phyloP scores from a whole-genome alignment of 64 coral and sea anemone genomes.

The Hydrozoanthus tunicans region DNA sequence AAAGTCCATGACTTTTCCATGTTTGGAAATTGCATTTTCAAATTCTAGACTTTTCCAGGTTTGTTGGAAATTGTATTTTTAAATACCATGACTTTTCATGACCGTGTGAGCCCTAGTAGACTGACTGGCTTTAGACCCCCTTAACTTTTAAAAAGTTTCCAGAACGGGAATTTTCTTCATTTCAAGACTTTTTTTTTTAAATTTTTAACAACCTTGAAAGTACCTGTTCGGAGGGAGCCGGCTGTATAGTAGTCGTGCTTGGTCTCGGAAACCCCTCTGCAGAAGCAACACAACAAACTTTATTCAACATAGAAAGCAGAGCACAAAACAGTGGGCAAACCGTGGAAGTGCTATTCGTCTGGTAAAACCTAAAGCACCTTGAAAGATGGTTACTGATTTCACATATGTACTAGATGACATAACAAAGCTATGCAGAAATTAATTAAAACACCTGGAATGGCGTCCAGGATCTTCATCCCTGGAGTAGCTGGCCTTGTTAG shows the following conservation, averaged over 20 bases:
- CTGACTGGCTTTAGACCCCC: too few relatives aligned
- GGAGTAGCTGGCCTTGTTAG: slow-evolving; percentile 89
- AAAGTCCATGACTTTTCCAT: too few relatives aligned
- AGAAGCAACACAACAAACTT: background rate
- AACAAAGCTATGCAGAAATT: background rate
- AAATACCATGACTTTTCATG: too few relatives aligned
- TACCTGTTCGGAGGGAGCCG: slow-evolving; percentile 23
- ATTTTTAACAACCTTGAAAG: background rate
- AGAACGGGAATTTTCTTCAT: too few relatives aligned
- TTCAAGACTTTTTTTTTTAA: too few relatives aligned
- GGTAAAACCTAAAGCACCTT: too few relatives aligned
- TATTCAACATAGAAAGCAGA: background rate
- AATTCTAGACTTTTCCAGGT: too few relatives aligned
- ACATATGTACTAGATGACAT: background rate
- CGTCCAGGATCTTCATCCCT: slow-evolving; percentile 36
- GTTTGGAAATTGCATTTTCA: too few relatives aligned
- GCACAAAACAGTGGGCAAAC: background rate
- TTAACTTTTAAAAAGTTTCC: too few relatives aligned
- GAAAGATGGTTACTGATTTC: background rate
- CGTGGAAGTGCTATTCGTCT: background rate
- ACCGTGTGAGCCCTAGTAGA: too few relatives aligned
- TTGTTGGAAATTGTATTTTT: too few relatives aligned
- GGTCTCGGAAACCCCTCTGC: slow-evolving; percentile 11
- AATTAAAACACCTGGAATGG: slow-evolving; percentile 52
- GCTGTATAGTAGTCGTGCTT: background rate